These are phyloP conservation scores for zebrafish (Danio rerio) DNA, from an alignment of 2,113 vertebrate species.

Conservation along the genomic window DNA sequence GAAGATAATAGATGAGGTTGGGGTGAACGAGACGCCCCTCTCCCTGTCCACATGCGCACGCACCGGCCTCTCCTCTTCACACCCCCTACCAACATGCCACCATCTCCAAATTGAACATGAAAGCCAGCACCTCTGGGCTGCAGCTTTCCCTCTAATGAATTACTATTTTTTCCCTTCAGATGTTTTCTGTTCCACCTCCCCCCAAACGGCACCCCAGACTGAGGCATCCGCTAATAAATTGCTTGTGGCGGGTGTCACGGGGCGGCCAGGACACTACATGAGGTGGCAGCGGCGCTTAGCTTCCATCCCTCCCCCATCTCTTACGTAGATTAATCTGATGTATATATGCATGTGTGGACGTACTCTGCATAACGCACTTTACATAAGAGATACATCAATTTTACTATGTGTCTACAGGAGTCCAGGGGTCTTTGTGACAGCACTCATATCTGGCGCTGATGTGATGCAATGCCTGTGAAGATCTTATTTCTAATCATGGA, in stretches of 20 bases:
- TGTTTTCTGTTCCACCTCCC: slow-evolving; percentile 57
- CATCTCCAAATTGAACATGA: slow-evolving; percentile 79
- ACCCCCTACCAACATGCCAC: slow-evolving; percentile 62
- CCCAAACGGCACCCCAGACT: slow-evolving; percentile 47
- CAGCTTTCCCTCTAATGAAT: slow-evolving; percentile 73
- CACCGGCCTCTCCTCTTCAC: slow-evolving; percentile 52
- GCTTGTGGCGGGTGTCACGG: slow-evolving; percentile 57
- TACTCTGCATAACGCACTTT: slow-evolving; percentile 76
- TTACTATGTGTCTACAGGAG: slow-evolving; percentile 64
- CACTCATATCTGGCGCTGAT: slow-evolving; percentile 27
- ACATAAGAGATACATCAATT: slow-evolving; percentile 80
- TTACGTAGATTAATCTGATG: slow-evolving; percentile 72
- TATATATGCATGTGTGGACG: slow-evolving; percentile 73
- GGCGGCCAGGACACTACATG: slow-evolving; percentile 53
- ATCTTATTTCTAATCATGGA: slow-evolving; percentile 71
- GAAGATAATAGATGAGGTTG: slow-evolving; percentile 78
- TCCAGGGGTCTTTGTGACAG: slow-evolving; percentile 29
- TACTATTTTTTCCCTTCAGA: slow-evolving; percentile 72
- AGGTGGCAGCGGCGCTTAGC: slow-evolving; percentile 67
- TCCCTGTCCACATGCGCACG: slow-evolving; percentile 47
- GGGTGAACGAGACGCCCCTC: slow-evolving; percentile 64
- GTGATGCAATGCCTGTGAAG: slow-evolving; percentile 26
- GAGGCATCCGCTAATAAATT: slow-evolving; percentile 70
- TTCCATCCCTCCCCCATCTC: slow-evolving; percentile 66
- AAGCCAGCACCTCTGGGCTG: slow-evolving; percentile 66